Evolutionary conservation across 2,888 invertebrate species (phyloP).

Genomic region (Diarsia rubi): DNA sequence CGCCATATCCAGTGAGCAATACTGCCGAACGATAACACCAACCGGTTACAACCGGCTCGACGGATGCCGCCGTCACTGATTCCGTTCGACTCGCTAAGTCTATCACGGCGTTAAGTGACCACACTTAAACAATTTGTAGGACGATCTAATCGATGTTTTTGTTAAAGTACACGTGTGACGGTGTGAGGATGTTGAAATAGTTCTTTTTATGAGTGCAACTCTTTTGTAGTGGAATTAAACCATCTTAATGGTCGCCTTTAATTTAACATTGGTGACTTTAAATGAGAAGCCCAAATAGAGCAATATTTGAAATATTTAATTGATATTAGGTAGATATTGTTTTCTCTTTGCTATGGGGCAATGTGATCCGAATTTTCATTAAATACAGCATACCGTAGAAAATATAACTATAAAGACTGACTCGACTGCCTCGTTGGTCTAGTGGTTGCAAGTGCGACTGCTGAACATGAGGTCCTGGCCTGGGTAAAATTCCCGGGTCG

Average conservation of each 20-base stretch:
- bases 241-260: neutral
- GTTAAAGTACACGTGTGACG: conserved; percentile 39
- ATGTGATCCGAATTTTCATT: no score
- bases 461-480: no score
- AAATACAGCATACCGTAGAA: no score
- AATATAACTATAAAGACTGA: no score
- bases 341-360: neutral
- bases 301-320: neutral
- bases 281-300: neutral
- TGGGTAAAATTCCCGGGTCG: no score
- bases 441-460: no score
- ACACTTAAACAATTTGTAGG: conserved; percentile 42
- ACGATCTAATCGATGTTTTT: conserved; percentile 45
- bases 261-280: neutral
- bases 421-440: no score
- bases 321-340: neutral
- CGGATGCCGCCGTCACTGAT: conserved; percentile 66
- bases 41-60: conserved; percentile 71
- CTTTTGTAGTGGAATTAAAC: neutral
- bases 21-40: conserved; percentile 67
- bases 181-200: conserved; percentile 26
- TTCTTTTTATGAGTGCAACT: neutral
- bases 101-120: conserved; percentile 52
- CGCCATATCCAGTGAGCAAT: conserved; percentile 58
- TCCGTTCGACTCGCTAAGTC: conserved; percentile 53